Conservation (phyloP, 1,140 invertebrate genomes). For the Aphidius gifuensis region DNA sequence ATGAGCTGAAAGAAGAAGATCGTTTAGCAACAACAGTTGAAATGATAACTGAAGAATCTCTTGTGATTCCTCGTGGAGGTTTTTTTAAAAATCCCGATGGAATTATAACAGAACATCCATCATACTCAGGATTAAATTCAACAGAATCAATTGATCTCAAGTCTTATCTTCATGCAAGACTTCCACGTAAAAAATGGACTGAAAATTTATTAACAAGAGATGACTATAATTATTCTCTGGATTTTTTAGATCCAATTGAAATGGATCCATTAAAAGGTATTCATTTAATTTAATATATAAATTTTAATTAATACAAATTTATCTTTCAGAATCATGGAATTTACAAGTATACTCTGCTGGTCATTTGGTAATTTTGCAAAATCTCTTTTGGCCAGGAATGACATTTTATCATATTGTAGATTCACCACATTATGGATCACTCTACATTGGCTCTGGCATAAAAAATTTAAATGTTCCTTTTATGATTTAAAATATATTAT, state of each 20-base stretch:
- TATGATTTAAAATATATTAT: constrained; percentile 53
- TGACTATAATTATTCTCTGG: constrained; percentile 75
- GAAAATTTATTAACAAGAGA: constrained; percentile 66
- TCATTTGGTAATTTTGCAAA: constrained; percentile 61
- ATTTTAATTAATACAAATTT: constrained; percentile 9
- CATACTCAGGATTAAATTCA: constrained; percentile 63
- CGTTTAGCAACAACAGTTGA: constrained; percentile 67
- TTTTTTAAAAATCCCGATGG: constrained; percentile 66
- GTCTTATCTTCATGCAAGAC: constrained; percentile 67
- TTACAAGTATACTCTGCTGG: constrained; percentile 60
- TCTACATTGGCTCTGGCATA: constrained; percentile 70
- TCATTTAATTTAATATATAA: constrained; percentile 8
- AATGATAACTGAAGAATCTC: constrained; percentile 66
- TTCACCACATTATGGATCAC: constrained; percentile 65
- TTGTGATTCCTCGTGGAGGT: constrained; percentile 68
- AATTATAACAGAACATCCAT: constrained; percentile 63
- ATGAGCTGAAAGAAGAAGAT: constrained; percentile 71
- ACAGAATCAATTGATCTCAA: constrained; percentile 62
- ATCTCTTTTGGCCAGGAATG: constrained; percentile 73
- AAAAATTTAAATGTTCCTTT: constrained; percentile 73
- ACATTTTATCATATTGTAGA: constrained; percentile 68
- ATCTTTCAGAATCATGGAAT: constrained; percentile 59
- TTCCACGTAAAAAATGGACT: constrained; percentile 67
- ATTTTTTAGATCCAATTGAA: constrained; percentile 73
- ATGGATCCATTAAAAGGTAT: constrained; percentile 61